Conservation (phyloP, 2,113 vertebrate genomes). For the Microcebus jonahi region DNA sequence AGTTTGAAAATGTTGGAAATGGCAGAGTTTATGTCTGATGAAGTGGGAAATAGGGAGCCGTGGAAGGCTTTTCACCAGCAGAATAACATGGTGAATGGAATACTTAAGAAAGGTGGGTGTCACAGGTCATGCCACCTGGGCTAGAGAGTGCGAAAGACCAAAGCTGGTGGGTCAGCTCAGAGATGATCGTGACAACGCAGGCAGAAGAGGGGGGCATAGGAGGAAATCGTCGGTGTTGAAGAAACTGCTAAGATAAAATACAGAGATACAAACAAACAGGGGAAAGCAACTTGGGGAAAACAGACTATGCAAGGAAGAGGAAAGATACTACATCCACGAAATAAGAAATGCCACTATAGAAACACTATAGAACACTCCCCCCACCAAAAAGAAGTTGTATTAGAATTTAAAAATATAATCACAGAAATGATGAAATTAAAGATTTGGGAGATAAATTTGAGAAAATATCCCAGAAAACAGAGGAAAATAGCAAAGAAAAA, state of each 20-base stretch:
- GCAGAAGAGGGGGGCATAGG: background rate
- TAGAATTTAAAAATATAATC: background rate
- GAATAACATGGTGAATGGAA: background rate
- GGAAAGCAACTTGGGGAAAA: background rate
- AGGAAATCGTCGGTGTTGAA: background rate
- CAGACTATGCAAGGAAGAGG: background rate
- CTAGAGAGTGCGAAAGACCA: background rate
- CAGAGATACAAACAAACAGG: background rate
- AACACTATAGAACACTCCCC: background rate
- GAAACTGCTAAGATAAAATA: background rate
- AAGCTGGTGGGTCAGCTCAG: background rate
- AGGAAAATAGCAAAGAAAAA: background rate
- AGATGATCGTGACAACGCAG: accelerated
- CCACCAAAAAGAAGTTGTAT: background rate
- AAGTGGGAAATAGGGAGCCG: background rate
- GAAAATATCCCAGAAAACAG: background rate
- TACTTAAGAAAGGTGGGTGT: background rate
- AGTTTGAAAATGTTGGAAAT: background rate
- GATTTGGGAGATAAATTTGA: background rate
- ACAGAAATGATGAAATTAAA: background rate
- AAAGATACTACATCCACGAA: background rate
- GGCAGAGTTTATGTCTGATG: background rate
- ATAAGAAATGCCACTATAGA: background rate
- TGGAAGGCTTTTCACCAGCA: background rate
- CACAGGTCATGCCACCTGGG: background rate